phyloP scores from a whole-genome alignment of 2,113 vertebrate species.

The Pongo pygmaeus region DNA sequence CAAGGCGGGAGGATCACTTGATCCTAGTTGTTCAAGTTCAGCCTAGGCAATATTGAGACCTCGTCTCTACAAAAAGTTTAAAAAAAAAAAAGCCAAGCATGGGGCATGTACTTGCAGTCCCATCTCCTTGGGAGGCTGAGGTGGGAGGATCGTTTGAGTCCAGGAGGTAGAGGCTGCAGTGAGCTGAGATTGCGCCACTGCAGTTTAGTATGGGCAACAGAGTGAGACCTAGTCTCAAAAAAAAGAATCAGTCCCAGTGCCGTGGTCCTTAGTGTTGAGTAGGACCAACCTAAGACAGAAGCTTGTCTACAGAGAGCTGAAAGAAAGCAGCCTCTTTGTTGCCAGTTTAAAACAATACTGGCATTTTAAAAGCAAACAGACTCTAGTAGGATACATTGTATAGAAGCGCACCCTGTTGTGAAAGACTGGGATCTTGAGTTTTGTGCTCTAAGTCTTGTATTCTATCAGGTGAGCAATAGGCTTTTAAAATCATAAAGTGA shows the following conservation, averaged over 20 bases:
- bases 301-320: not conserved
- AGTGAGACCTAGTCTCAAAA: no score
- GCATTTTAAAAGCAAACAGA: not conserved
- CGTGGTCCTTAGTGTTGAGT: not conserved
- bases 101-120: no score
- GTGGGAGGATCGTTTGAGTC: no score
- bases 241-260: not conserved
- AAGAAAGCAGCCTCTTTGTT: conserved; percentile 32
- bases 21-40: no score
- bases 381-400: not conserved
- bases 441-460: not conserved
- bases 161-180: no score
- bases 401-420: not conserved
- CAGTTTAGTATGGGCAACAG: no score
- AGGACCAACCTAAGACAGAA: not conserved
- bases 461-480: not conserved
- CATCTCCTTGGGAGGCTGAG: no score
- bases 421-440: not conserved
- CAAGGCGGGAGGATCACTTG: no score
- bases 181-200: no score
- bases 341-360: conserved; percentile 18
- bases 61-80: no score
- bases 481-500: conserved; percentile 31
- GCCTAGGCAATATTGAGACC: no score
- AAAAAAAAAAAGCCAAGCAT: no score